Percentiles rank a stretch among this genome's conserved stretches.
Evolutionary conservation across 2,797 vertebrate genomes (phyloP).

Genomic region (Karalla daura): DNA sequence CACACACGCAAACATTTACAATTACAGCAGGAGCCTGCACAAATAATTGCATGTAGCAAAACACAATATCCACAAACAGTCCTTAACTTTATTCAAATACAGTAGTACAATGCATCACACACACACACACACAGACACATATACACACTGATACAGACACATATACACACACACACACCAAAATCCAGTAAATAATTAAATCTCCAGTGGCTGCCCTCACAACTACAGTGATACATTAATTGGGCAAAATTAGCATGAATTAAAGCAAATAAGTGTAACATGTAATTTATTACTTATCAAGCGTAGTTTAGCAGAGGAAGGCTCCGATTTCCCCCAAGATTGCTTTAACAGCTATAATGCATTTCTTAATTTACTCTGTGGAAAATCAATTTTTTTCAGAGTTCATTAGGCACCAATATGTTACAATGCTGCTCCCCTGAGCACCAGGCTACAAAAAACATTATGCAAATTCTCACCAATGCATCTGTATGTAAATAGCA

Average conservation of each 20-base stretch:
- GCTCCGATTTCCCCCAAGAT: conserved; percentile 99
- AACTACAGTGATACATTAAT: conserved; percentile 99
- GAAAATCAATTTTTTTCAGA: conserved; percentile 99
- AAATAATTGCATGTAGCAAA: neutral
- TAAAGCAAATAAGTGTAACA: conserved; percentile 99
- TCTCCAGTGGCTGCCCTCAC: conserved; percentile 97
- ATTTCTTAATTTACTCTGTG: conserved; percentile 99
- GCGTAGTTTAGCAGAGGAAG: conserved; percentile 97
- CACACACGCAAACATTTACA: conserved; percentile 19
- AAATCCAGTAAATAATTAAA: conserved; percentile 99
- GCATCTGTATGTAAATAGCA: conserved; percentile 98
- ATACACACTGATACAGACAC: conserved; percentile 77
- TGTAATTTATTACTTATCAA: conserved; percentile 99
- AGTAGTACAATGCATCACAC: no score
- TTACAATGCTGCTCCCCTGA: conserved; percentile 98
- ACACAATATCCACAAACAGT: conserved; percentile 35
- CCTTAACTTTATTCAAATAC: conserved; percentile 12
- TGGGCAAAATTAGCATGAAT: conserved; percentile 99
- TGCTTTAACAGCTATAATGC: conserved; percentile 99
- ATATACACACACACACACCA: conserved; percentile 83
- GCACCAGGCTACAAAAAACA: conserved; percentile 92
- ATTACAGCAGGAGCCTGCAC: conserved; percentile 25
- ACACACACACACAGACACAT: conserved; percentile 67
- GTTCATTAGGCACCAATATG: conserved; percentile 99
- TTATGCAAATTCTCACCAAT: conserved; percentile 97